These are phyloP conservation scores for Zingel zingel DNA, from an alignment of 2,113 vertebrate species.

Conservation along the genomic window DNA sequence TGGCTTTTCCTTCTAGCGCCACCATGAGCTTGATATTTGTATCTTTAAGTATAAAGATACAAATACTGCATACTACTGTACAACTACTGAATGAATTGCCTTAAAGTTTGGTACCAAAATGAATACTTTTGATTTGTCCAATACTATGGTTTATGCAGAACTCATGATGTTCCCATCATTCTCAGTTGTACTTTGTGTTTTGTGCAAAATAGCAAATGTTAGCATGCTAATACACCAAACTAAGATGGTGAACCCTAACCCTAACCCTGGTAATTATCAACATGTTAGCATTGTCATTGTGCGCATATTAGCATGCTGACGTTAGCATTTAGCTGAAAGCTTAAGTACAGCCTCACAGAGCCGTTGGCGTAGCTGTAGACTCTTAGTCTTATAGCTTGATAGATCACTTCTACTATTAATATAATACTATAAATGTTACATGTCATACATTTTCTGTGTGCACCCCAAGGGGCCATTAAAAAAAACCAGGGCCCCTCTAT, in stretches of 20 bases:
- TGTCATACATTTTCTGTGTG: neutral
- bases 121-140: neutral
- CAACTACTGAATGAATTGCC: neutral
- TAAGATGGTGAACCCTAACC: neutral
- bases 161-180: neutral
- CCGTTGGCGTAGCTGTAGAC: neutral
- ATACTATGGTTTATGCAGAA: too few relatives aligned
- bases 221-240: neutral
- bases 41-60: neutral
- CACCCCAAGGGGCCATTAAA: constrained; percentile 19
- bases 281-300: neutral
- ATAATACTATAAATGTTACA: too few relatives aligned
- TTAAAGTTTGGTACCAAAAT: neutral
- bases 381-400: neutral
- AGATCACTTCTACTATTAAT: neutral
- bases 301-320: neutral
- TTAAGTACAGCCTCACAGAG: neutral
- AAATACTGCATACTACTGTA: too few relatives aligned
- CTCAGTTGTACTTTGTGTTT: neutral
- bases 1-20: neutral
- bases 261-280: neutral
- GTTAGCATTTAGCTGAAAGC: neutral
- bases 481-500: constrained; percentile 22
- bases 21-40: neutral
- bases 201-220: neutral